Evolutionary conservation across 2,113 vertebrate species (phyloP), one percentile per base, ranked within the genome.

Genomic region (Dicerorhinus sumatrensis): DNA sequence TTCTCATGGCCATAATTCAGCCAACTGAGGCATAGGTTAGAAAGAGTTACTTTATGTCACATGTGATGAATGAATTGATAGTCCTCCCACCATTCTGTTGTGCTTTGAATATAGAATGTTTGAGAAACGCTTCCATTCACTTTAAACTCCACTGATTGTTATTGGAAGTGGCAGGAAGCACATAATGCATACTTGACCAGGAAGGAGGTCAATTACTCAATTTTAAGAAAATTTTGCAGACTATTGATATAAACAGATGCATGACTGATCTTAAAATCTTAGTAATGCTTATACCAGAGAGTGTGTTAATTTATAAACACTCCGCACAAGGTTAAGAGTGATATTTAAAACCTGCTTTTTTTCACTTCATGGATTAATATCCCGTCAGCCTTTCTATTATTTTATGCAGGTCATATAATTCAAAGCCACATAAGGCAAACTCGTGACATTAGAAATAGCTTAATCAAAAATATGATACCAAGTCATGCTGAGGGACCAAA

Each of bases 121-220:
- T 89, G 39, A 75, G 46, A 88, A 94, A 79, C 54, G 5, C 20
- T 89, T 88, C 54, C 18, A 23, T 63, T 86, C 18, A 33, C 69
- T 70, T 83, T 87, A 77, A 80, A 81, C 12, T 75, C 58, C 8
- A 1, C 23, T 54, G 73, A 42, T 86, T 27, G 84, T 79, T 95
- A 51, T 1, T 82, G 10, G 46, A 75, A 80, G 75, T 46, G 81
- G 12, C 69, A 96, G 48, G 51, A 92, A 75, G 70, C 27, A 63
- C 27, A 63, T 60, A 96, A 91, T 11, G 2, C 23, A 79, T 73
- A 96, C 86, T 97, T 95, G 79, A 96, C 51, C 69, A 83, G 87
- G 17, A 92, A 82, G 60, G 33, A 96, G 73, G 62, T 97, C 89
- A 97, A 80, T 92, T 54, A 48, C 23, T 97, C 58, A 92, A n/a